A percentile compares a stretch with the other conserved stretches of the same genome.
Evolutionary conservation across 2,888 invertebrate species (phyloP).

Genomic region (Drosophila infuscata): DNA sequence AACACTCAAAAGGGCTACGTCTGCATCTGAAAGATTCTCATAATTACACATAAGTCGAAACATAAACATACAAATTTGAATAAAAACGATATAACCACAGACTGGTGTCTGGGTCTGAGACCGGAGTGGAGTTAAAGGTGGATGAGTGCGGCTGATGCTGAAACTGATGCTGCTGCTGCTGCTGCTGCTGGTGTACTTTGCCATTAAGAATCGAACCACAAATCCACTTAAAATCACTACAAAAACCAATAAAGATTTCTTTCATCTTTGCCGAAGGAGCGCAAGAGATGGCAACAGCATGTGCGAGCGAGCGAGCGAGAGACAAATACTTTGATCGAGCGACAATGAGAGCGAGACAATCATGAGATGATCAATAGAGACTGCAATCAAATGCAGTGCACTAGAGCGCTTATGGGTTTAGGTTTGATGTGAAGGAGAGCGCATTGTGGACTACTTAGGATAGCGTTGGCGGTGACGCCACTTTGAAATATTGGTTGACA

Average conservation of each 20-base stretch:
- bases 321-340: conserved; percentile 21
- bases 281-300: conserved; percentile 40
- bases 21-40: conserved; percentile 66
- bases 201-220: conserved; percentile 82
- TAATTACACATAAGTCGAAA: conserved; percentile 77
- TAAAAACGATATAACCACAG: conserved; percentile 74
- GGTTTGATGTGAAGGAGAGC: conserved; percentile 30
- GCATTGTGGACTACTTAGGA: conserved; percentile 30
- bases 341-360: conserved; percentile 53
- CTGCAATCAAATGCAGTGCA: conserved; percentile 68
- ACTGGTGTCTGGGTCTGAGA: conserved; percentile 48
- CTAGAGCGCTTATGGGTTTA: conserved; percentile 37
- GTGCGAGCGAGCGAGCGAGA: conserved; percentile 20
- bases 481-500: conserved; percentile 72
- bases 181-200: conserved; percentile 80
- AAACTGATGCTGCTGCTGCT: conserved; percentile 34
- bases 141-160: conserved; percentile 34
- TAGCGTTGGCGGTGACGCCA: conserved; percentile 68
- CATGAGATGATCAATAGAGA: conserved; percentile 72
- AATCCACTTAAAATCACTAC: conserved; percentile 83
- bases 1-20: conserved; percentile 65
- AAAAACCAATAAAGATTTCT: conserved; percentile 79
- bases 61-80: conserved; percentile 79
- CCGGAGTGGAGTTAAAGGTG: conserved; percentile 46
- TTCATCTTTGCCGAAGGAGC: conserved; percentile 72